These are phyloP conservation scores for Crotalus viridis DNA, from an alignment of 2,113 vertebrate genomes.

Conservation along the genomic window DNA sequence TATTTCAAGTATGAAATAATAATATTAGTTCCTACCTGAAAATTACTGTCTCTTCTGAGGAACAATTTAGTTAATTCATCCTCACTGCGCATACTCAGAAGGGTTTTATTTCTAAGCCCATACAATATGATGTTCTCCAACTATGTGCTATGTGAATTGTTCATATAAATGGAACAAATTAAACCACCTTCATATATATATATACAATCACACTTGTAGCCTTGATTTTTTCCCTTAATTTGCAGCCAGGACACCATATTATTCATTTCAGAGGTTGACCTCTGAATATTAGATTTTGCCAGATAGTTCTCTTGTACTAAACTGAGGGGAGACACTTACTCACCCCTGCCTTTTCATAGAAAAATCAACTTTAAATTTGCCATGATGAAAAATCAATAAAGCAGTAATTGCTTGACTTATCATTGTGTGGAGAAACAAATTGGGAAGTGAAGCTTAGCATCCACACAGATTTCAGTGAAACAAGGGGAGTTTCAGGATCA, in stretches of 20 bases:
- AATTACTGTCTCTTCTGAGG: constrained; percentile 28
- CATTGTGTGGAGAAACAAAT: constrained; percentile 82
- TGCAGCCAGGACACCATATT: constrained; percentile 80
- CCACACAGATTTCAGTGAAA: constrained; percentile 71
- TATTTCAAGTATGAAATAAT: not conserved
- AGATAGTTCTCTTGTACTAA: constrained; percentile 74
- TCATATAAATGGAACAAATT: constrained; percentile 83
- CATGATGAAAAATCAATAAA: constrained; percentile 99
- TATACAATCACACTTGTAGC: constrained; percentile 79
- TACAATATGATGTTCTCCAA: constrained; percentile 72
- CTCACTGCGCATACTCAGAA: constrained; percentile 44
- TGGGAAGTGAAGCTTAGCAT: constrained; percentile 81
- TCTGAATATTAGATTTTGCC: constrained; percentile 86
- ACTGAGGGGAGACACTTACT: constrained; percentile 78
- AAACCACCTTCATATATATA: constrained; percentile 79
- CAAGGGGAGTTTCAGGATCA: constrained; percentile 74
- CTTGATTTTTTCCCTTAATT: constrained; percentile 73
- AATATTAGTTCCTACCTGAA: constrained; percentile 25
- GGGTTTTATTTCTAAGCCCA: constrained; percentile 63
- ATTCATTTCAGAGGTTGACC: constrained; percentile 84
- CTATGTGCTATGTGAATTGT: constrained; percentile 77
- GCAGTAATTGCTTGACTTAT: constrained; percentile 98
- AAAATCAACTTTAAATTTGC: constrained; percentile 90
- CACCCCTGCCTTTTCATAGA: constrained; percentile 78
- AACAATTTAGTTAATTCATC: not conserved